Evolutionary conservation across 2,888 invertebrate species (phyloP), one percentile per base, ranked within the genome.

Genomic region (Eristalinus aeneus): DNA sequence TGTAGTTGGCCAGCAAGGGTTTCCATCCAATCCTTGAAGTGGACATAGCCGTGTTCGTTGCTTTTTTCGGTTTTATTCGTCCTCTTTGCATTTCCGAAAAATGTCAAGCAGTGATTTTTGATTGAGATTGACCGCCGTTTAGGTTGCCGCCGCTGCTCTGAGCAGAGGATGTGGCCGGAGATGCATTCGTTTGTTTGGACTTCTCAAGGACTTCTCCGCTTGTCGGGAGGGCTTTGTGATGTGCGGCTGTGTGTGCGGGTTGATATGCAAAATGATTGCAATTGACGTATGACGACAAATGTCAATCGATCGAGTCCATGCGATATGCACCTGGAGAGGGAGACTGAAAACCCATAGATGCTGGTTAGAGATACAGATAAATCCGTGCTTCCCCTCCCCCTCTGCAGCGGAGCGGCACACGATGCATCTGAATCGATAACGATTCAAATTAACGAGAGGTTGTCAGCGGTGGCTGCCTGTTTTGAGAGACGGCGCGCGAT

Each of bases 391-490:
- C 61, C 8, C 16, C 12, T 0, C 0, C 1, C 39, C 5, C 39
- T 39, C n/a, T n/a, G n/a, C n/a, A n/a, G 5, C 8, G 4, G 67
- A 77, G 71, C 74, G 46, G 56, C 82, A 67, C 74, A 27, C 81
- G 86, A 86, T 86, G 74, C 74, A 86, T 74, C 76, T 64, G 69
- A 67, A 91, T 90, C 90, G 92, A 91, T 91, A 92, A 90, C 91
- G 92, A 91, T 91, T 92, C 91, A 92, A 92, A 91, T 92, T 92
- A 92, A 92, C 91, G 91, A 92, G 92, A 92, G 91, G 91, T 46
- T 92, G 92, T 91, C 91, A 91, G 92, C 91, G 90, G 90, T 90
- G 91, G 91, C 91, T 91, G 91, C 46, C 53, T 73, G 65, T 64
- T 68, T 68, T 69, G 71, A 68, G 61, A 71, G 27, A 88, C 12